These are phyloP conservation scores for Atta colombica DNA, from an alignment of 1,140 invertebrate species.

Conservation along the genomic window DNA sequence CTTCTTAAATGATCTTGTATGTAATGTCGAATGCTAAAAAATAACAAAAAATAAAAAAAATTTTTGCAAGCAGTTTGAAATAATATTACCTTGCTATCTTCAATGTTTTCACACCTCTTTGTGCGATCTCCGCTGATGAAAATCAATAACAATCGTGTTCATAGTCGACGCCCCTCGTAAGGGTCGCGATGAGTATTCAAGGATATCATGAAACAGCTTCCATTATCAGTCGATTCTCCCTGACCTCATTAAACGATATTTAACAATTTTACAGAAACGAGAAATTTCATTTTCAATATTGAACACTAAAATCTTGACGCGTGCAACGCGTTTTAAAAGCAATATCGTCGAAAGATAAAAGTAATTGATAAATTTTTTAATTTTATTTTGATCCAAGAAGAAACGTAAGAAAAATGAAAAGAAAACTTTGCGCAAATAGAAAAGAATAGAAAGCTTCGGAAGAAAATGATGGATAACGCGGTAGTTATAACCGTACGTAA, in stretches of 20 bases:
- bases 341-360: conserved; percentile 1
- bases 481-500: neutral
- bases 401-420: neutral
- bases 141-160: conserved; percentile 20
- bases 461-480: conserved; percentile 11
- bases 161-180: neutral
- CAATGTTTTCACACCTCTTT: neutral
- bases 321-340: neutral
- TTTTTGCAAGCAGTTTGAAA: neutral
- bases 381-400: neutral
- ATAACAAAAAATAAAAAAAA: neutral
- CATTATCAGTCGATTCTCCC: conserved; percentile 42
- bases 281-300: conserved; percentile 9
- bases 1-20: neutral
- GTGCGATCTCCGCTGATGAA: neutral
- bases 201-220: conserved; percentile 8
- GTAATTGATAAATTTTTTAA: neutral
- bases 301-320: conserved; percentile 1
- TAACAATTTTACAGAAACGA: conserved; percentile 1
- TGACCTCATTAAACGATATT: conserved; percentile 49
- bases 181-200: conserved; percentile 26
- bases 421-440: neutral
- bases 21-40: neutral
- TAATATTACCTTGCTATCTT: neutral
- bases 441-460: too few species aligned